These are phyloP conservation scores for Poecilia gillii DNA, from an alignment of 2,797 vertebrate genomes.

Conservation along the genomic window DNA sequence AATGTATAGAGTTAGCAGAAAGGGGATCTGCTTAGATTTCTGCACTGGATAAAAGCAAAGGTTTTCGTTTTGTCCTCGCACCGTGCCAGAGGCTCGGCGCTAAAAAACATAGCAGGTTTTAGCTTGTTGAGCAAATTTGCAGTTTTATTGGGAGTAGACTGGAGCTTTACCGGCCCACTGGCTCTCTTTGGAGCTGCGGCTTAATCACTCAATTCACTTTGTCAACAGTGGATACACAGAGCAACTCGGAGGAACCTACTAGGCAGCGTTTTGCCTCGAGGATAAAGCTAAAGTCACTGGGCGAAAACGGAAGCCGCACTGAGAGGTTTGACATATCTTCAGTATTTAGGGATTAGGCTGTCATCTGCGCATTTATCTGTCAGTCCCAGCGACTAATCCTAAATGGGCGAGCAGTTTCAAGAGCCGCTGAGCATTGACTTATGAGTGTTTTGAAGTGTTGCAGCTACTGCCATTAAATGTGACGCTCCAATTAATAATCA, in stretches of 20 bases:
- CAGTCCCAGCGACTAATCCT: constrained; percentile 20
- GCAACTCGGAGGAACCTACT: constrained; percentile 35
- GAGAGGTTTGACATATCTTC: constrained; percentile 24
- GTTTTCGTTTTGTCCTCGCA: constrained; percentile 22
- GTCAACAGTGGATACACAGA: constrained; percentile 46
- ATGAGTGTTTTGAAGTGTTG: constrained; percentile 13
- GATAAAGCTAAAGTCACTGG: constrained; percentile 27
- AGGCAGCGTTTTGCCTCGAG: constrained; percentile 27
- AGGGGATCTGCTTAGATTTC: constrained; percentile 12
- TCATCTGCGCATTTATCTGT: constrained; percentile 33
- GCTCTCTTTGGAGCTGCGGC: constrained; percentile 42
- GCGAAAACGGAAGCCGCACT: constrained; percentile 35
- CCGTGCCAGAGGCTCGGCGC: constrained; percentile 18
- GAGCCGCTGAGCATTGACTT: constrained; percentile 11
- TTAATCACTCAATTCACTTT: constrained; percentile 54
- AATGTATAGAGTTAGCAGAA: constrained; percentile 15
- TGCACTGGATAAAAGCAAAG: constrained; percentile 10
- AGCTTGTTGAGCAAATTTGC: constrained; percentile 61
- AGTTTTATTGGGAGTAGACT: constrained; percentile 61
- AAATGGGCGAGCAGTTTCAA: constrained; percentile 21
- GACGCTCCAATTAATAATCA: background rate
- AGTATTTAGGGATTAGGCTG: constrained; percentile 45
- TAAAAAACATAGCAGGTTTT: constrained; percentile 39
- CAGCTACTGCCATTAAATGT: constrained; percentile 5
- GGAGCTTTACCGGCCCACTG: constrained; percentile 54